phyloP scores from a whole-genome alignment of 2,888 invertebrate genomes.

The Anodontia alba region DNA sequence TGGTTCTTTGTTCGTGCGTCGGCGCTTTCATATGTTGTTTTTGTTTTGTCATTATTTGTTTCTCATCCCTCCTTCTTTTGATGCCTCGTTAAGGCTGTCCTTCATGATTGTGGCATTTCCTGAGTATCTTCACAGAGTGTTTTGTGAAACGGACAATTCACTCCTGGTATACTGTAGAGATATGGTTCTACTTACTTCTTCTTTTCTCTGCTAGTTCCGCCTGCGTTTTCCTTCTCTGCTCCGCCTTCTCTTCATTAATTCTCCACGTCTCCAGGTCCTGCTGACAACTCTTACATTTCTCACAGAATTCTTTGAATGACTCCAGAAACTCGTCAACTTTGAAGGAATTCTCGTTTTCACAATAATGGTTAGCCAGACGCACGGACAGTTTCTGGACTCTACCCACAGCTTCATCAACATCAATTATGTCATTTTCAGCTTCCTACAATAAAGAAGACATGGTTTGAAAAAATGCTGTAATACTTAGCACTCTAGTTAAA shows the following conservation, averaged over 20 bases:
- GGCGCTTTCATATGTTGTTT: too few species aligned
- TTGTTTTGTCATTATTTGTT: too few species aligned
- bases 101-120: too few species aligned
- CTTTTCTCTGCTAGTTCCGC: conserved; percentile 85
- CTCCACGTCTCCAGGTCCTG: conserved; percentile 92
- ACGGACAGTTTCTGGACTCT: conserved; percentile 86
- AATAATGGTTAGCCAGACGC: conserved; percentile 96
- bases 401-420: conserved; percentile 75
- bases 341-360: conserved; percentile 95
- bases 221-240: conserved; percentile 90
- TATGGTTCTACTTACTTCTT: conserved; percentile 67
- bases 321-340: conserved; percentile 97
- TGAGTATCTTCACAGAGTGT: too few species aligned
- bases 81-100: too few species aligned
- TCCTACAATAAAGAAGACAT: conserved; percentile 63
- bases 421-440: conserved; percentile 74
- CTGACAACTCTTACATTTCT: conserved; percentile 85
- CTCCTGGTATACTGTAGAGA: too few species aligned
- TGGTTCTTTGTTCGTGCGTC: too few species aligned
- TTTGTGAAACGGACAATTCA: too few species aligned
- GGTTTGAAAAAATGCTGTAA: too few species aligned
- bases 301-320: conserved; percentile 94
- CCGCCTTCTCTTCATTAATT: conserved; percentile 94
- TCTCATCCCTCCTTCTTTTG: too few species aligned
- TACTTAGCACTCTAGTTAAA: too few species aligned